Evolutionary conservation across 2,113 vertebrate genomes (phyloP).

Genomic region (Trogon surrucura): DNA sequence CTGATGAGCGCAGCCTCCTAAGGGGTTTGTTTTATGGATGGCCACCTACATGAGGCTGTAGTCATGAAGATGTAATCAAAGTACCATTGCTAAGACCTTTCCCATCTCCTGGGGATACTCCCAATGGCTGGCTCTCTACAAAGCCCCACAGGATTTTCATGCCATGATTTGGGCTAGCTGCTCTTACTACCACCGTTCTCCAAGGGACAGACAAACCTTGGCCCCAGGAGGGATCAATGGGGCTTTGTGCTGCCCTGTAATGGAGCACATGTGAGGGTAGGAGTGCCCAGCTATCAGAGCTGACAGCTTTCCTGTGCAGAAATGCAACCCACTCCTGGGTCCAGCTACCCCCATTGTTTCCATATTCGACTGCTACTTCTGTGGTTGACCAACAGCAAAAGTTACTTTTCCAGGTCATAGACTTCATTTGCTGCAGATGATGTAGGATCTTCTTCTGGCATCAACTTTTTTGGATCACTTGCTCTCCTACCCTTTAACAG

Average conservation of each 20-base stretch:
- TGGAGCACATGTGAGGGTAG: neutral
- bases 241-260: neutral
- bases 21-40: neutral
- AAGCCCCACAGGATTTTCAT: neutral
- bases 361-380: neutral
- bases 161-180: neutral
- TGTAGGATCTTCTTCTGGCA: neutral
- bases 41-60: neutral
- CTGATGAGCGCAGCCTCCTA: neutral
- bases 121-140: neutral
- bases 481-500: neutral
- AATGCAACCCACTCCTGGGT: neutral
- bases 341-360: neutral
- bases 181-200: accelerated
- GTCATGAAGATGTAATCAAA: neutral
- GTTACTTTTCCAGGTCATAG: neutral
- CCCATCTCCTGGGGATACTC: neutral
- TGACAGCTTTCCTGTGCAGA: neutral
- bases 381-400: neutral
- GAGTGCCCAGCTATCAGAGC: neutral
- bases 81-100: neutral
- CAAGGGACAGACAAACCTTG: neutral
- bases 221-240: neutral
- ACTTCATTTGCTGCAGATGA: neutral
- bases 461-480: neutral